Percentiles rank a stretch among this genome's conserved stretches.
phyloP scores from a whole-genome alignment of 2,888 invertebrate species.

The Agriotes lineatus region DNA sequence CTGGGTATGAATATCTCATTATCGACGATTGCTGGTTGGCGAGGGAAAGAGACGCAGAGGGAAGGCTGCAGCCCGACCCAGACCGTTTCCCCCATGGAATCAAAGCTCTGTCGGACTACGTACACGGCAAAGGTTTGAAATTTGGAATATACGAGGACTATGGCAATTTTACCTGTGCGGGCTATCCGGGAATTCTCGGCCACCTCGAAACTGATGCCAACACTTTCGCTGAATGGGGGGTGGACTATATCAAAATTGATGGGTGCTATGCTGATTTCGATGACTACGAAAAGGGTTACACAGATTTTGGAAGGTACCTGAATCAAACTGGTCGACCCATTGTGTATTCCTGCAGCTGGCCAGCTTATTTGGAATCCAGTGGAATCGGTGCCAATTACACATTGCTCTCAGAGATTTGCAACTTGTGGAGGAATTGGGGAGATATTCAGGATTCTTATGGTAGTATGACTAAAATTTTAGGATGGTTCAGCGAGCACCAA shows the following conservation, averaged over 20 bases:
- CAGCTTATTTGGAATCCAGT: constrained; percentile 75
- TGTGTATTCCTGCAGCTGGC: constrained; percentile 85
- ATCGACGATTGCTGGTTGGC: constrained; percentile 76
- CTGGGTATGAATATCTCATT: constrained; percentile 73
- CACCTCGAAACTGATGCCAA: constrained; percentile 74
- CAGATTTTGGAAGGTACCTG: constrained; percentile 73
- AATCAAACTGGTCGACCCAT: constrained; percentile 80
- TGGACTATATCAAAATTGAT: constrained; percentile 82
- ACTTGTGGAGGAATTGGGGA: constrained; percentile 74
- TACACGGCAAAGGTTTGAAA: constrained; percentile 76
- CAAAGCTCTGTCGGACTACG: constrained; percentile 72
- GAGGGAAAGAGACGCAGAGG: constrained; percentile 65
- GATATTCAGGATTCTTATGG: constrained; percentile 74
- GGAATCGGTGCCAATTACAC: constrained; percentile 70
- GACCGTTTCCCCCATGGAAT: constrained; percentile 74
- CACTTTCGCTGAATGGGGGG: constrained; percentile 79
- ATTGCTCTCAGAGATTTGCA: constrained; percentile 70
- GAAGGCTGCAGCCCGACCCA: constrained; percentile 69
- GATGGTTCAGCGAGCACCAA: constrained; percentile 73
- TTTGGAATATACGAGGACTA: constrained; percentile 84
- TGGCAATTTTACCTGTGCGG: constrained; percentile 78
- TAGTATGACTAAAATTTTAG: constrained; percentile 69
- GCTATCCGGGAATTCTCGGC: constrained; percentile 77
- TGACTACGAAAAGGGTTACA: constrained; percentile 67
- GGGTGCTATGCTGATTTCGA: constrained; percentile 73